phyloP scores from a whole-genome alignment of 2,113 vertebrate species.

The Eolophus roseicapilla region DNA sequence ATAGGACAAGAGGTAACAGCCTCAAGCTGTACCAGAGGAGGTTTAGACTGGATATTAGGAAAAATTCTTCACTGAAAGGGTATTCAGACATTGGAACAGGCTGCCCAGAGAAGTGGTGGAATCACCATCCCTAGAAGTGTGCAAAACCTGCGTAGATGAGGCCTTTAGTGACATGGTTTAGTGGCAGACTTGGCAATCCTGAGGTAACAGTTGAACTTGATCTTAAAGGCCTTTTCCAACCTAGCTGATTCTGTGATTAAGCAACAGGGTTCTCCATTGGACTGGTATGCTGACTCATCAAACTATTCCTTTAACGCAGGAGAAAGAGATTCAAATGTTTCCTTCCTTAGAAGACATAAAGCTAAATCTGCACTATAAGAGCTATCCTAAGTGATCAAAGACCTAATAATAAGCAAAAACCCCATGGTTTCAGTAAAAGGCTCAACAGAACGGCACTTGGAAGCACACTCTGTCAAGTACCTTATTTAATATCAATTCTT shows the following conservation, averaged over 20 bases:
- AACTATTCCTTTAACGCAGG: background rate
- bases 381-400: background rate
- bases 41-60: background rate
- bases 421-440: background rate
- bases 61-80: background rate
- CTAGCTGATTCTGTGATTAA: background rate
- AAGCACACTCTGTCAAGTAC: background rate
- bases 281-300: background rate
- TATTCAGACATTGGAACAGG: background rate
- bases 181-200: background rate
- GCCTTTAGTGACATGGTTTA: background rate
- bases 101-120: background rate
- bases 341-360: background rate
- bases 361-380: background rate
- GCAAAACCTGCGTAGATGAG: background rate
- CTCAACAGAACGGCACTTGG: background rate
- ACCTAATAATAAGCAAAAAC: background rate
- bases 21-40: background rate
- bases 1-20: background rate
- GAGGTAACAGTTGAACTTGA: background rate
- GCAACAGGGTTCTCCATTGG: background rate
- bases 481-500: background rate
- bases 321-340: background rate
- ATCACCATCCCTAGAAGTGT: background rate
- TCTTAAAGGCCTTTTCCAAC: background rate